Conservation (phyloP, 1,140 invertebrate genomes). For the Archivesica marissinica region DNA sequence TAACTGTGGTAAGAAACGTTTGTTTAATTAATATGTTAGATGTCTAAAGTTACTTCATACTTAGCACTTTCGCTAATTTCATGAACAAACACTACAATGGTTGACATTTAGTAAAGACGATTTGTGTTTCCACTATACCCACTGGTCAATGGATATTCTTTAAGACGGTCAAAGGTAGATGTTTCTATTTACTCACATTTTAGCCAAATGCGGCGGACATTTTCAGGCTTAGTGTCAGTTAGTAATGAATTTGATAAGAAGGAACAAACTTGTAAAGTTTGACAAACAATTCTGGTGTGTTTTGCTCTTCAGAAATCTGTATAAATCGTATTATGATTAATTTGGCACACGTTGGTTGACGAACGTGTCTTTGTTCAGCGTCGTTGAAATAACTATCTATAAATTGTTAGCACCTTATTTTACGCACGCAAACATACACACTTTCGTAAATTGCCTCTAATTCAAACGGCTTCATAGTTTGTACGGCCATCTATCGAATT, state of each 20-base stretch:
- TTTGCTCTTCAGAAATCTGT: conserved; percentile 59
- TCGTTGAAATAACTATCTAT: conserved; percentile 53
- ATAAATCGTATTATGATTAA: conserved; percentile 50
- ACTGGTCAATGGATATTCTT: not conserved
- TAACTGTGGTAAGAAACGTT: conserved; percentile 32
- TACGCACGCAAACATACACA: not conserved
- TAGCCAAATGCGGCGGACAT: not conserved
- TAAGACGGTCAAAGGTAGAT: conserved; percentile 5
- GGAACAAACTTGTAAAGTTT: conserved; percentile 53
- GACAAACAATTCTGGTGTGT: conserved; percentile 56
- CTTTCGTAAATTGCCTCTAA: conserved; percentile 18
- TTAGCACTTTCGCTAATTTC: conserved; percentile 21
- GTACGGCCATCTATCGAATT: not conserved
- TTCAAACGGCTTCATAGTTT: conserved; percentile 34
- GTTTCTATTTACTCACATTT: conserved; percentile 49
- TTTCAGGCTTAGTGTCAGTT: conserved; percentile 49
- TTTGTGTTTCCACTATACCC: not conserved
- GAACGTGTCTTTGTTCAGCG: conserved; percentile 46
- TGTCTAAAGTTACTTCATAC: conserved; percentile 13
- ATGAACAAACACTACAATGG: conserved; percentile 30
- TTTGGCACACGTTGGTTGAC: conserved; percentile 33
- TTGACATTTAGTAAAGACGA: conserved; percentile 29
- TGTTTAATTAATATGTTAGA: conserved; percentile 51
- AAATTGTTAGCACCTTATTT: conserved; percentile 14
- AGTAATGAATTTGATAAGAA: conserved; percentile 39